Conservation (phyloP, 2,113 vertebrate species). For the Emydocephalus ijimae region DNA sequence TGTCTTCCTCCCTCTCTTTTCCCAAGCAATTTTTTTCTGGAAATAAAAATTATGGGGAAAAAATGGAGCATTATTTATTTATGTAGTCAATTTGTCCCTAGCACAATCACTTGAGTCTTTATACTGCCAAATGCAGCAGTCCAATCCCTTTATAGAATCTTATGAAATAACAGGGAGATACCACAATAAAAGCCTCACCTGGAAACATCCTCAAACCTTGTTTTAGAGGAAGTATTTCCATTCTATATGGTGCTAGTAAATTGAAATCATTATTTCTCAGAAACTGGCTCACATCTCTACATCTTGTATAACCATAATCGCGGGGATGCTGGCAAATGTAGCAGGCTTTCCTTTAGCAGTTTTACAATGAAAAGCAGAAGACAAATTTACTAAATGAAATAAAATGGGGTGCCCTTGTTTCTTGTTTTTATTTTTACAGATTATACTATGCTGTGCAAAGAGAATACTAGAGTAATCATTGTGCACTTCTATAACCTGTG, state of each 20-base stretch:
- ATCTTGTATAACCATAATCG: background rate
- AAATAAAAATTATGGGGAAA: background rate
- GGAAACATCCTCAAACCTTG: background rate
- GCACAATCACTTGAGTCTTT: background rate
- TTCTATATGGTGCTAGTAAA: background rate
- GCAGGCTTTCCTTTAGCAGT: background rate
- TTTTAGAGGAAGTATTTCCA: background rate
- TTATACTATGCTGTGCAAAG: background rate
- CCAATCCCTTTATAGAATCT: background rate
- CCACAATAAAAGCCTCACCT: background rate
- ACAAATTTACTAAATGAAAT: background rate
- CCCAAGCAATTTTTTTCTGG: background rate
- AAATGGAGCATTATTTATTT: background rate
- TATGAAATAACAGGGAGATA: background rate
- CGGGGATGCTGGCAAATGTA: background rate
- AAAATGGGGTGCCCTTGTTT: background rate
- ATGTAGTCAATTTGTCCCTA: background rate
- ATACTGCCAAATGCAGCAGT: background rate
- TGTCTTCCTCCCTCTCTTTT: background rate
- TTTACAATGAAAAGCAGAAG: background rate
- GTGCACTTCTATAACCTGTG: background rate
- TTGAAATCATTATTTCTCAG: background rate
- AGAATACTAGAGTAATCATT: background rate
- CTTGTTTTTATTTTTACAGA: background rate
- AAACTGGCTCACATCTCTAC: background rate